These are phyloP conservation scores for Agriopis leucophaearia DNA, from an alignment of 2,888 invertebrate species.

Conservation along the genomic window DNA sequence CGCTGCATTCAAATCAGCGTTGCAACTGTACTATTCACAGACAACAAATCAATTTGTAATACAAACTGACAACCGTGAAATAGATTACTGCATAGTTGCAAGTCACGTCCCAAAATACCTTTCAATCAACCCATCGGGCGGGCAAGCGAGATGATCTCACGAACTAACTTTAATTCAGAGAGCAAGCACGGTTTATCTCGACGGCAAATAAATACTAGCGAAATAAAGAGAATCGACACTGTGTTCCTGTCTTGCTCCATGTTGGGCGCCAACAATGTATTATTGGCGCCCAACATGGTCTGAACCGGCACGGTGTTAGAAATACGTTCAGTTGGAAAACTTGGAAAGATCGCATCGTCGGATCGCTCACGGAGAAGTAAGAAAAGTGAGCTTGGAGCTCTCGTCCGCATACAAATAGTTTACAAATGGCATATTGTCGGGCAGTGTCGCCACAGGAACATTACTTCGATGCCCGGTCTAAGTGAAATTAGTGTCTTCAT, in stretches of 20 bases:
- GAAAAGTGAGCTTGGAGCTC: conserved; percentile 79
- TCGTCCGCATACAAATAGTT: conserved; percentile 86
- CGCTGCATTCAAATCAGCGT: conserved; percentile 29
- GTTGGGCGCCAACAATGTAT: conserved; percentile 33
- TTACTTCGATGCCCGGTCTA: conserved; percentile 40
- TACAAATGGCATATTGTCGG: conserved; percentile 80
- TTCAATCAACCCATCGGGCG: conserved; percentile 73
- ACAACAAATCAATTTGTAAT: conserved; percentile 43
- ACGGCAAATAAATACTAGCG: conserved; percentile 68
- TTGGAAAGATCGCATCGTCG: conserved; percentile 52
- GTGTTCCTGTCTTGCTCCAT: conserved; percentile 25
- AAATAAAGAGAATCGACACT: conserved; percentile 54
- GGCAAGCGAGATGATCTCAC: conserved; percentile 59
- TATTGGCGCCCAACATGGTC: conserved; percentile 31
- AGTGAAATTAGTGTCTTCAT: conserved; percentile 44
- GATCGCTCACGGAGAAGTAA: conserved; percentile 76
- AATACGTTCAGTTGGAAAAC: conserved; percentile 54
- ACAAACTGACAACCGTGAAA: conserved; percentile 37
- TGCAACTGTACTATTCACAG: conserved; percentile 31
- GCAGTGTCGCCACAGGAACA: conserved; percentile 56
- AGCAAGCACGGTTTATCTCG: conserved; percentile 64
- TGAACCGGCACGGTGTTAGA: conserved; percentile 47
- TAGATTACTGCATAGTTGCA: conserved; percentile 46
- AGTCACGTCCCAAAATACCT: conserved; percentile 69
- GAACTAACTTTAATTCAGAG: conserved; percentile 68